Percentiles rank a stretch among this genome's conserved stretches.
Conservation (phyloP, 2,113 vertebrate species). For the Tiliqua scincoides region DNA sequence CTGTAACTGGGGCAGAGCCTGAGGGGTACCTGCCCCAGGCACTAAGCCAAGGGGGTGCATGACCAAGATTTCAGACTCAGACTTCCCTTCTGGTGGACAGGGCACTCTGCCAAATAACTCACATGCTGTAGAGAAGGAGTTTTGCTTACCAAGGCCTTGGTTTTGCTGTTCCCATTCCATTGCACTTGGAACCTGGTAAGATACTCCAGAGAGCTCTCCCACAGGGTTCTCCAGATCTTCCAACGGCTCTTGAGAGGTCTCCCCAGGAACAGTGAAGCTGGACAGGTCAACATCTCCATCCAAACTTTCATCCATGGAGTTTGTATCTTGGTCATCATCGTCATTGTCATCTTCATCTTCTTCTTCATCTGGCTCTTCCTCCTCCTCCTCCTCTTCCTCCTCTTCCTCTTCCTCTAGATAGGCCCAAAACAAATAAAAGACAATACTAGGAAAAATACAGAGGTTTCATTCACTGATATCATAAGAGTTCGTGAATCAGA, state of each 20-base stretch:
- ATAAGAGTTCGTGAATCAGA: background rate
- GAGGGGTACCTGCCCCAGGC: no score
- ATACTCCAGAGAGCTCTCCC: conserved; percentile 72
- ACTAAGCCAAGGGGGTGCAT: no score
- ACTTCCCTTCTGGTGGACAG: background rate
- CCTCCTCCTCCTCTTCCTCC: conserved; percentile 82
- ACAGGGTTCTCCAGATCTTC: conserved; percentile 62
- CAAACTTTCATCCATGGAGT: conserved; percentile 83
- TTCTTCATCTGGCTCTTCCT: conserved; percentile 77
- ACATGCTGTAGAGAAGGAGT: background rate
- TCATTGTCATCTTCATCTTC: conserved; percentile 89
- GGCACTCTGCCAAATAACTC: no score
- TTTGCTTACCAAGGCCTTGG: conserved; percentile 90
- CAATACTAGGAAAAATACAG: conserved; percentile 2
- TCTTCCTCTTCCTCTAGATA: conserved; percentile 80
- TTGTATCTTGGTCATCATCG: conserved; percentile 86
- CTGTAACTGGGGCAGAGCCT: no score
- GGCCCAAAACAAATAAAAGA: conserved; percentile 38
- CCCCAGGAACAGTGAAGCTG: conserved; percentile 76
- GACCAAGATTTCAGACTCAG: no score
- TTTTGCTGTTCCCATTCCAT: conserved; percentile 93
- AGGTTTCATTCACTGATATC: background rate
- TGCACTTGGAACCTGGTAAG: conserved; percentile 84
- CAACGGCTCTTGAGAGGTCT: conserved; percentile 83
- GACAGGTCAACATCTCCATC: conserved; percentile 82